Conservation (phyloP, 2,113 vertebrate genomes). For the Sminthopsis crassicaudata region DNA sequence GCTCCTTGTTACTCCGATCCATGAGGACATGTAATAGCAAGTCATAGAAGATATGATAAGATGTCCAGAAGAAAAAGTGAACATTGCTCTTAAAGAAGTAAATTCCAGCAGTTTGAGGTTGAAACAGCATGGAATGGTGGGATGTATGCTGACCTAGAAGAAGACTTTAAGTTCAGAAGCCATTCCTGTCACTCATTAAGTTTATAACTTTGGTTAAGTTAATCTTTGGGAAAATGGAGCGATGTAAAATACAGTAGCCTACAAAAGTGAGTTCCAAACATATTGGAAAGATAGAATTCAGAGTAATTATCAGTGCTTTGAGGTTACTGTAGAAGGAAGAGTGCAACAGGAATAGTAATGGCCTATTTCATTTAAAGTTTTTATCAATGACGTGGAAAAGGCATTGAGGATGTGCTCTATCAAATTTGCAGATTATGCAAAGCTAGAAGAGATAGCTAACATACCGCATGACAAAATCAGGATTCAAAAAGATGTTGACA, state of each 20-base stretch:
- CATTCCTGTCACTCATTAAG: background rate
- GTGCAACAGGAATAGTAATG: no score
- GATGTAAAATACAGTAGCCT: background rate
- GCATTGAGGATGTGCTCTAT: background rate
- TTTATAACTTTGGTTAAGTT: background rate
- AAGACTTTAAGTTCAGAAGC: background rate
- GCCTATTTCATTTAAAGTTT: background rate
- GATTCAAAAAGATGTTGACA: background rate
- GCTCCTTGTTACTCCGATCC: background rate
- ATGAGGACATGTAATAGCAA: background rate
- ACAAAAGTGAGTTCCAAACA: background rate
- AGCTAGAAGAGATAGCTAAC: background rate
- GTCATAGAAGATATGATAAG: background rate
- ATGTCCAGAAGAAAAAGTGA: background rate
- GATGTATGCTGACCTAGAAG: background rate
- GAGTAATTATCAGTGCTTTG: background rate
- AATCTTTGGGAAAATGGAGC: background rate
- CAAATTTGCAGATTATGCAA: background rate
- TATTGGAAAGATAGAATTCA: background rate
- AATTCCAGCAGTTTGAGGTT: background rate
- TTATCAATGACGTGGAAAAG: background rate
- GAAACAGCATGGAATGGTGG: no score
- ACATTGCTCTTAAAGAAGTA: background rate
- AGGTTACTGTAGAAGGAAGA: background rate
- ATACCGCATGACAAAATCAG: background rate